A percentile compares a stretch with the other conserved stretches of the same genome.
These are phyloP conservation scores for Lamellibrachia satsuma DNA, from an alignment of 2,888 invertebrate species.

Conservation along the genomic window DNA sequence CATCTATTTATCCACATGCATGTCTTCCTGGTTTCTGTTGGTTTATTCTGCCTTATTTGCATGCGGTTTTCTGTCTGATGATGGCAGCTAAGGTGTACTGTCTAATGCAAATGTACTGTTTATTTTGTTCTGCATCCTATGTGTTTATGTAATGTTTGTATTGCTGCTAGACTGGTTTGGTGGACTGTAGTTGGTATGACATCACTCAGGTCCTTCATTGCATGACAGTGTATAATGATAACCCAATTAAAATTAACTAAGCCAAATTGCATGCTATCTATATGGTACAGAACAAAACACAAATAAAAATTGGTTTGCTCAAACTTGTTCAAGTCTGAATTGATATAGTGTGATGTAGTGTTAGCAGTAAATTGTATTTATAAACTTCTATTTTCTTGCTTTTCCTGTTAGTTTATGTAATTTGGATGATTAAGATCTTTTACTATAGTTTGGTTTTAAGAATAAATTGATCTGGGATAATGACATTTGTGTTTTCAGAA, in stretches of 20 bases:
- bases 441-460: neutral
- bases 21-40: neutral
- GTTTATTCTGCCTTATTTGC: neutral
- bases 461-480: neutral
- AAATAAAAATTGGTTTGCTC: too few relatives aligned
- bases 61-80: neutral
- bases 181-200: neutral
- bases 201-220: neutral
- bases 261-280: too few relatives aligned
- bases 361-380: neutral
- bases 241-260: neutral
- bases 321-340: neutral
- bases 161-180: neutral
- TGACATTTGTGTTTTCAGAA: neutral
- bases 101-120: neutral
- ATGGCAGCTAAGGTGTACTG: neutral
- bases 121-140: neutral
- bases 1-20: neutral
- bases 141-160: neutral
- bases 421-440: neutral
- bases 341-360: neutral
- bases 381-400: neutral
- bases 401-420: neutral
- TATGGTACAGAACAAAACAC: too few relatives aligned
- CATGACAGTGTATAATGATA: neutral